Conservation (phyloP, 1,140 invertebrate genomes). For the Arion vulgaris region DNA sequence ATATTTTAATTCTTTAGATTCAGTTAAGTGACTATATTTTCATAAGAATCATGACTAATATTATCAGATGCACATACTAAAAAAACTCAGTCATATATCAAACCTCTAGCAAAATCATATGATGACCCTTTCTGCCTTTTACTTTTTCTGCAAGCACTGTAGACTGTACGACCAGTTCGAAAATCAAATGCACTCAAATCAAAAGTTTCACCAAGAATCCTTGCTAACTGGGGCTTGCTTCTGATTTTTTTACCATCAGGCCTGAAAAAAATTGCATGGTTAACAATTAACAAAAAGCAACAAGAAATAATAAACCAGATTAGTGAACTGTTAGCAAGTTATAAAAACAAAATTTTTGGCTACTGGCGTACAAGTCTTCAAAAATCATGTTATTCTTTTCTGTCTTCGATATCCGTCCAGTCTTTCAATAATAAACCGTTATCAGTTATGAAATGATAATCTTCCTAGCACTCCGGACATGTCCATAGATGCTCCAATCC, state of each 20-base stretch:
- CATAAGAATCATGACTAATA: too few species aligned
- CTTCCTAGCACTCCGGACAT: too few species aligned
- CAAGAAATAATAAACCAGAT: background rate
- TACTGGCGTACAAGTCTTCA: background rate
- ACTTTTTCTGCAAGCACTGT: constrained; percentile 69
- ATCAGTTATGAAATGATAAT: too few species aligned
- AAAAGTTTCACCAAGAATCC: constrained; percentile 83
- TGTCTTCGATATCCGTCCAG: too few species aligned
- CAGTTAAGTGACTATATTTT: too few species aligned
- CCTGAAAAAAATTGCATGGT: constrained; percentile 72
- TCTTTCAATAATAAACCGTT: too few species aligned
- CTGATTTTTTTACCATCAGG: constrained; percentile 85
- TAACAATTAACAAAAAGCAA: background rate
- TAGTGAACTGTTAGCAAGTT: background rate
- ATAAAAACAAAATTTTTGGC: background rate
- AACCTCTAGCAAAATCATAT: constrained; percentile 69
- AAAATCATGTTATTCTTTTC: background rate
- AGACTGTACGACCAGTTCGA: constrained; percentile 79
- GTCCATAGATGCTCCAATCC: too few species aligned
- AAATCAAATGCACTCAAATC: constrained; percentile 89
- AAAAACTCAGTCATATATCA: constrained; percentile 21
- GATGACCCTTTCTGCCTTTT: constrained; percentile 63
- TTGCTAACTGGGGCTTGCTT: constrained; percentile 85
- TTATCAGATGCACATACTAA: too few species aligned
- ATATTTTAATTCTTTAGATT: too few species aligned